phyloP scores from a whole-genome alignment of 2,113 vertebrate genomes.

The Phylloscopus trochilus region DNA sequence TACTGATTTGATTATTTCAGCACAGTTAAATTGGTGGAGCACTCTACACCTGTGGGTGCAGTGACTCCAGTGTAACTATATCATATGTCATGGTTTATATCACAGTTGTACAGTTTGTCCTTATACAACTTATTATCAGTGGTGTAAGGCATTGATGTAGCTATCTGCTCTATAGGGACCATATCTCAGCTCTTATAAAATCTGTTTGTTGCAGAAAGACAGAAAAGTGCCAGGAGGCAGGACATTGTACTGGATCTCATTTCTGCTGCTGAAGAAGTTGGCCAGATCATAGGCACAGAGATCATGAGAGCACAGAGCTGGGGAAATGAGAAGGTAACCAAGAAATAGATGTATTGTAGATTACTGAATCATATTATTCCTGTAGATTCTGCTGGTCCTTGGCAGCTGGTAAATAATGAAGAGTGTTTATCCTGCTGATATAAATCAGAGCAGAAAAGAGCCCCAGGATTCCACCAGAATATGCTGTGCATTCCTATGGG shows the following conservation, averaged over 20 bases:
- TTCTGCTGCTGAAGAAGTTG: neutral
- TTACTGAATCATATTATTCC: neutral
- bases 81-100: neutral
- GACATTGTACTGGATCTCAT: neutral
- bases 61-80: neutral
- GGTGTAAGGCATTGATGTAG: neutral
- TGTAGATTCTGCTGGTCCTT: neutral
- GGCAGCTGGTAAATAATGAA: neutral
- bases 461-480: neutral
- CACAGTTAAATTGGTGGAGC: neutral
- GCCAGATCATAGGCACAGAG: neutral
- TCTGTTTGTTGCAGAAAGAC: neutral
- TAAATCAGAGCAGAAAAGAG: slow-evolving; percentile 32
- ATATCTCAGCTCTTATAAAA: neutral
- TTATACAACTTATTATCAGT: neutral
- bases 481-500: neutral
- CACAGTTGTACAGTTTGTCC: neutral
- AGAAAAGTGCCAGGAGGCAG: neutral
- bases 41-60: neutral
- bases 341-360: neutral
- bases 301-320: neutral
- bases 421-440: neutral
- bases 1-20: neutral
- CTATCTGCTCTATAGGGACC: neutral
- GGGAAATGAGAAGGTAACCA: neutral